A percentile compares a stretch with the other conserved stretches of the same genome.
phyloP scores from a whole-genome alignment of 2,113 vertebrate species.

The Psittacus erithacus region DNA sequence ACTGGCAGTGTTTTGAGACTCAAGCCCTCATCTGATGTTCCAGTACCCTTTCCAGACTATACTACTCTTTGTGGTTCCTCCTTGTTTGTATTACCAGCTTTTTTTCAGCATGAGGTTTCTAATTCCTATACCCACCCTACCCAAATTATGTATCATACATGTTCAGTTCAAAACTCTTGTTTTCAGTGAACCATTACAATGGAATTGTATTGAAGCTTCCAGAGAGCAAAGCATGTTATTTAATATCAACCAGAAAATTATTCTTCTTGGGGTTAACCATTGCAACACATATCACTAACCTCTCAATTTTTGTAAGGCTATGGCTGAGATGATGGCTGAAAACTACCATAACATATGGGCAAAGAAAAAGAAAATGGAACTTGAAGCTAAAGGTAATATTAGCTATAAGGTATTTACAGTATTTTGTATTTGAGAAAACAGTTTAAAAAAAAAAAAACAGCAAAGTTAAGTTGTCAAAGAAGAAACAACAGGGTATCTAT shows the following conservation, averaged over 20 bases:
- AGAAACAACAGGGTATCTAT: background rate
- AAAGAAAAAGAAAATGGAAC: conserved; percentile 92
- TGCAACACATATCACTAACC: background rate
- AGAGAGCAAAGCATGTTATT: background rate
- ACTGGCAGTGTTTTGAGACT: background rate
- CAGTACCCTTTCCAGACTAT: background rate
- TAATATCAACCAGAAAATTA: background rate
- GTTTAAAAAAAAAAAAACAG: background rate
- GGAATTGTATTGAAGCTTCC: background rate
- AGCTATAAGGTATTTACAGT: background rate
- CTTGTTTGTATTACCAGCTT: background rate
- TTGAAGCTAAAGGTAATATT: conserved; percentile 92
- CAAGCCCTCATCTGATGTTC: background rate
- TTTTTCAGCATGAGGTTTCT: background rate
- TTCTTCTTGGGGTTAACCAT: background rate
- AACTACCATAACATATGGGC: conserved; percentile 98
- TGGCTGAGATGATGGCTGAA: conserved; percentile 97
- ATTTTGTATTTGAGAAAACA: background rate
- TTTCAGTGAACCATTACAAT: background rate
- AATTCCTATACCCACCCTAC: background rate
- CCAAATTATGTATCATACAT: background rate
- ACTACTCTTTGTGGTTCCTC: background rate
- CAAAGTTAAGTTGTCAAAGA: background rate
- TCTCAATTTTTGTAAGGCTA: conserved; percentile 79
- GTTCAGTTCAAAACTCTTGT: background rate